Percentiles rank a stretch among this genome's conserved stretches.
phyloP scores from a whole-genome alignment of 2,113 vertebrate species.

The Pantherophis guttatus region DNA sequence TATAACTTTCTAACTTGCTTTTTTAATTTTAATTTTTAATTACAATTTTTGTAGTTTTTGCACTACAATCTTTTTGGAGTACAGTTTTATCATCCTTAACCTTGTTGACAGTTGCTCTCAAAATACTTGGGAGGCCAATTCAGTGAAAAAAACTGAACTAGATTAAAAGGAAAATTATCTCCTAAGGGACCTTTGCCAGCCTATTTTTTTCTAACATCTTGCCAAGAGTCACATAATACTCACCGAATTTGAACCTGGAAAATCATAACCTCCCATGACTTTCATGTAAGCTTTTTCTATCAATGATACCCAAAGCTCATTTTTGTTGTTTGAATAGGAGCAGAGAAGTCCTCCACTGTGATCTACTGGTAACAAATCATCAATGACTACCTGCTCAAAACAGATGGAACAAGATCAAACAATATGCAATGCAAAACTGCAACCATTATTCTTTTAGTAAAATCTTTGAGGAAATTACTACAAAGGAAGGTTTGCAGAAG shows the following conservation, averaged over 20 bases:
- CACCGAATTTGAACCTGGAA: slow-evolving; percentile 97
- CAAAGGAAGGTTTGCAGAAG: background rate
- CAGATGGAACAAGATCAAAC: slow-evolving; percentile 2
- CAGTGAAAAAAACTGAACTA: background rate
- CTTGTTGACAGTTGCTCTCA: background rate
- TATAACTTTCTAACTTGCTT: background rate
- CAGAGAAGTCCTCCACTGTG: slow-evolving; percentile 93
- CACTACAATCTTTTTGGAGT: background rate
- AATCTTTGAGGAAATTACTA: background rate
- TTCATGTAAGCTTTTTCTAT: slow-evolving; percentile 99
- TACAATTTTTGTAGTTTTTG: background rate
- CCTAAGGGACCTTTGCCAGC: background rate
- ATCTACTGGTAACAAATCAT: slow-evolving; percentile 93
- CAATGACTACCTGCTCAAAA: slow-evolving; percentile 89
- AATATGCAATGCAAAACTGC: background rate
- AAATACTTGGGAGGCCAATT: background rate
- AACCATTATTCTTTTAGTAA: background rate
- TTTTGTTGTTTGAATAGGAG: slow-evolving; percentile 96
- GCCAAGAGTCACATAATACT: slow-evolving; percentile 58
- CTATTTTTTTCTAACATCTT: background rate
- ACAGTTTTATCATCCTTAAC: background rate
- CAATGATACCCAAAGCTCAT: slow-evolving; percentile 95
- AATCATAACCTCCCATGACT: slow-evolving; percentile 98
- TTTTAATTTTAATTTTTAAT: background rate
- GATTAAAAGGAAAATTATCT: background rate